A percentile compares a stretch with the other conserved stretches of the same genome.
Evolutionary conservation across 2,113 vertebrate genomes (phyloP).

Genomic region (Rhinolophus sinicus): DNA sequence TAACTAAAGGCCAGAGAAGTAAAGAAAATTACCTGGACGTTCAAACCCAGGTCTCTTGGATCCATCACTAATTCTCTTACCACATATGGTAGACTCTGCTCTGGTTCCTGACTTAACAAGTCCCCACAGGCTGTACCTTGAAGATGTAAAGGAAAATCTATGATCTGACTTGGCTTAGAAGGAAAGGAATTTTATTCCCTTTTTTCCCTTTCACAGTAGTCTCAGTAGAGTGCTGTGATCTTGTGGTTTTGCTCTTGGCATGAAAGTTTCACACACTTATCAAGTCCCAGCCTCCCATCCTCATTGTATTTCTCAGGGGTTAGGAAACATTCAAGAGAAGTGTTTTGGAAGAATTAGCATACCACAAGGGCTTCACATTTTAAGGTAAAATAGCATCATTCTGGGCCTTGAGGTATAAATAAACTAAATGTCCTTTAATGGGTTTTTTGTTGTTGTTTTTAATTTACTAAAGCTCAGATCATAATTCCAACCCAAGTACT

Average conservation of each 20-base stretch:
- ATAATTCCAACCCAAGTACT: neutral
- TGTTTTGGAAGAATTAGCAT: neutral
- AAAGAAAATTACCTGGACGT: neutral
- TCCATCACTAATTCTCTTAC: neutral
- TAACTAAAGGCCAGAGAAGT: neutral
- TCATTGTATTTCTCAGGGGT: neutral
- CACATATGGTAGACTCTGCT: neutral
- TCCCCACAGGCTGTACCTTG: conserved; percentile 26
- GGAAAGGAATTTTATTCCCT: conserved; percentile 48
- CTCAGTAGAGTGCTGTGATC: neutral
- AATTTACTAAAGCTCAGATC: neutral
- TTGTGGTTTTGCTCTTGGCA: conserved; percentile 29
- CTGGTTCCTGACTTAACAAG: conserved; percentile 23
- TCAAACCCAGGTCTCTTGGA: neutral
- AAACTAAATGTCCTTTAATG: conserved; percentile 21
- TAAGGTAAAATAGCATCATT: conserved; percentile 15
- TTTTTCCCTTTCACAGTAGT: neutral
- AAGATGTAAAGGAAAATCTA: conserved; percentile 42
- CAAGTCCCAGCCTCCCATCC: neutral
- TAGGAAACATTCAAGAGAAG: conserved; percentile 1
- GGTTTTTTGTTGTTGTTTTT: neutral
- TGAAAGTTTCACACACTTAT: neutral
- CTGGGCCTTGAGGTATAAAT: neutral
- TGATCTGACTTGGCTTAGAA: conserved; percentile 44
- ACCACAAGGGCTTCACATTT: neutral